Percentiles rank a stretch among this genome's conserved stretches.
Conservation (phyloP, 2,797 vertebrate species). For the Glossophaga mutica region DNA sequence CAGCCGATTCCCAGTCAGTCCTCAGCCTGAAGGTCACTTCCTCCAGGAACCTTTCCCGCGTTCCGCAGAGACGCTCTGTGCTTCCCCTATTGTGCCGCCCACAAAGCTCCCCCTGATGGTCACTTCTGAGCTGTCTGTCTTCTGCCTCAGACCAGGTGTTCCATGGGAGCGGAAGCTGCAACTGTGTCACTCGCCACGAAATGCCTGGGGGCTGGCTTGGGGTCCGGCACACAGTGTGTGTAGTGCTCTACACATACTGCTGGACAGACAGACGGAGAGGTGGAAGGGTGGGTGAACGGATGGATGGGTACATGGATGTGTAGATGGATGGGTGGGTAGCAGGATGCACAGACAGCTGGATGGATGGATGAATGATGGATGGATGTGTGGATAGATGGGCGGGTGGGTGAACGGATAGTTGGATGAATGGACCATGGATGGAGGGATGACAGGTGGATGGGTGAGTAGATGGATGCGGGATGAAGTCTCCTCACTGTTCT, state of each 20-base stretch:
- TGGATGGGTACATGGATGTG: neutral
- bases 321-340: accelerated
- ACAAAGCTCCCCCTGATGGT: neutral
- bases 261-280: neutral
- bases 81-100: neutral
- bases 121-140: neutral
- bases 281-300: no score
- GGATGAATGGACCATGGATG: no score
- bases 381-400: no score
- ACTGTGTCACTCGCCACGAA: neutral
- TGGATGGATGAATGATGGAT: no score
- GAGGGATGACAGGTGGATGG: accelerated
- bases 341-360: neutral
- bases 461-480: neutral
- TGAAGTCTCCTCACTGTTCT: neutral
- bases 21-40: neutral
- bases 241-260: neutral
- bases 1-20: neutral
- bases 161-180: accelerated
- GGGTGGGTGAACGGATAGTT: neutral
- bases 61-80: neutral
- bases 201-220: neutral
- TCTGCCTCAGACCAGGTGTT: neutral
- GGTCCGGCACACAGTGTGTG: neutral
- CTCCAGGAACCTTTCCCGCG: neutral